A percentile compares a stretch with the other conserved stretches of the same genome.
Conservation (phyloP, 2,888 invertebrate genomes). For the Acanthosoma haemorrhoidale region DNA sequence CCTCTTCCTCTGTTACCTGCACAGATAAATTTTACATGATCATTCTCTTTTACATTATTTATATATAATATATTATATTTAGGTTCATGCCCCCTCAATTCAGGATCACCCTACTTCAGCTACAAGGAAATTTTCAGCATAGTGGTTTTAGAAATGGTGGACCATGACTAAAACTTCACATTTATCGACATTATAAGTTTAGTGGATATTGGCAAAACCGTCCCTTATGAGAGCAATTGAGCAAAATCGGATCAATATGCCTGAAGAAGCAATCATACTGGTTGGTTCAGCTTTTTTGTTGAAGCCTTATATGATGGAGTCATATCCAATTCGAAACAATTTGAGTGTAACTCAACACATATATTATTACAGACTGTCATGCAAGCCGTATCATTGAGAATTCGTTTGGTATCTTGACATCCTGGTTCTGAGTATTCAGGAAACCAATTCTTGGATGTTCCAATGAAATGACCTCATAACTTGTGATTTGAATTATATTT, state of each 20-base stretch:
- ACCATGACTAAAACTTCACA: background rate
- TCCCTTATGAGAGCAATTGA: too few species aligned
- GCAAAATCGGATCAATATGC: too few species aligned
- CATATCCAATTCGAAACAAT: too few species aligned
- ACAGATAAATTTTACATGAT: background rate
- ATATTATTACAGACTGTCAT: background rate
- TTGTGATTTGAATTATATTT: background rate
- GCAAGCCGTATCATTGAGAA: background rate
- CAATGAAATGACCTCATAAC: background rate
- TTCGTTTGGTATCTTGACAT: background rate
- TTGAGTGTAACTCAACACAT: too few species aligned
- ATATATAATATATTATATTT: background rate
- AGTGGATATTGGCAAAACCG: too few species aligned
- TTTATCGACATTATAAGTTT: background rate
- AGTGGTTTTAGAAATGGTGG: background rate
- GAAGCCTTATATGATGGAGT: too few species aligned
- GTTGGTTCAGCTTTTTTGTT: too few species aligned
- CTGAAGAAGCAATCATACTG: too few species aligned
- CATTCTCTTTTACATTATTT: background rate
- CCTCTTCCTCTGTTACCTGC: background rate
- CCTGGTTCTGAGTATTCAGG: background rate
- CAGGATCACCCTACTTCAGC: background rate
- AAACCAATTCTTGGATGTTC: background rate
- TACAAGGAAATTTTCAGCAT: background rate
- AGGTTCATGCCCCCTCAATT: background rate